phyloP scores from a whole-genome alignment of 2,113 vertebrate genomes.

The Semnornis frantzii region DNA sequence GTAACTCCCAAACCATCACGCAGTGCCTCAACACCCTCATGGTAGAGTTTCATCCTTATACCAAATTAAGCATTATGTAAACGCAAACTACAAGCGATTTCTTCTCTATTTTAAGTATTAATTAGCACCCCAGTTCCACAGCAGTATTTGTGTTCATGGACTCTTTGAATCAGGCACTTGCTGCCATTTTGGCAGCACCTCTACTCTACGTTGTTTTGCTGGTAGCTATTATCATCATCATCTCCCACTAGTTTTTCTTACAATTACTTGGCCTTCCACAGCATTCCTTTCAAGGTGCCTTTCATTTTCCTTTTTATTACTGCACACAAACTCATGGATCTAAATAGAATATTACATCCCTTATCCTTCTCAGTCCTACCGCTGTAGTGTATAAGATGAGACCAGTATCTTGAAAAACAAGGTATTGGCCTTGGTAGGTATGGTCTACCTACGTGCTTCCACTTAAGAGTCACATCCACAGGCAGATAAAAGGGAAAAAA shows the following conservation, averaged over 20 bases:
- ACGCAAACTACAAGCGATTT: background rate
- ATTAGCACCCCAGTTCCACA: background rate
- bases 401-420: background rate
- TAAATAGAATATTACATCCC: background rate
- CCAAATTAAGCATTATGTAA: background rate
- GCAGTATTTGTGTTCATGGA: background rate
- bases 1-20: too few species aligned
- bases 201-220: background rate
- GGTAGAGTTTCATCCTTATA: background rate
- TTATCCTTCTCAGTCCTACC: background rate
- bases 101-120: background rate
- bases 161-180: background rate
- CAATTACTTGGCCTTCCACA: background rate
- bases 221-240: background rate
- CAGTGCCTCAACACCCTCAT: background rate
- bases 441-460: background rate
- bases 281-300: background rate
- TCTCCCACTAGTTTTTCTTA: background rate
- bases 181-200: background rate
- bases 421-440: background rate
- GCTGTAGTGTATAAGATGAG: background rate
- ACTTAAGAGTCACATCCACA: background rate
- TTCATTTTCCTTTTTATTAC: background rate
- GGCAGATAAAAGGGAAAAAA: background rate
- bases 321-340: background rate